These are phyloP conservation scores for Danaus melanippus DNA, from an alignment of 1,140 invertebrate species.

Conservation along the genomic window DNA sequence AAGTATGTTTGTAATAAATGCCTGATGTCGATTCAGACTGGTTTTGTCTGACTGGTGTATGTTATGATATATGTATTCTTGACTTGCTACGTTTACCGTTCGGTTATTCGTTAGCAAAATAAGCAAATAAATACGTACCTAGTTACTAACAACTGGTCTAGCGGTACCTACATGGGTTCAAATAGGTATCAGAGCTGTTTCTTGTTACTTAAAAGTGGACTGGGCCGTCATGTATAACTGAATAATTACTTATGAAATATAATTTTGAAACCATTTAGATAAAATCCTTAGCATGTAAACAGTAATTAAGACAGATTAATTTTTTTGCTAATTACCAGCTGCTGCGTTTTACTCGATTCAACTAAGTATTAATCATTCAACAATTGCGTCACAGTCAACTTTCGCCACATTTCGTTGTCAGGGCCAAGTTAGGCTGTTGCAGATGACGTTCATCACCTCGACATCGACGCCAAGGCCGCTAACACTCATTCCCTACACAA, in stretches of 20 bases:
- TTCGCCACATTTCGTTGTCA: slow-evolving; percentile 64
- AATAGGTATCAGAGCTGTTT: no score
- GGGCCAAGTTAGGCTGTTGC: slow-evolving; percentile 34
- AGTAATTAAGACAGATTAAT: neutral
- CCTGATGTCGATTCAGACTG: slow-evolving; percentile 6
- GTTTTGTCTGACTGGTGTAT: slow-evolving; percentile 17
- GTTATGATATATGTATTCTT: slow-evolving; percentile 13
- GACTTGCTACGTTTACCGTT: slow-evolving; percentile 46
- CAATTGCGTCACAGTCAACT: slow-evolving; percentile 47
- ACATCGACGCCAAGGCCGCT: slow-evolving; percentile 33
- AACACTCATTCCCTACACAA: slow-evolving; percentile 7
- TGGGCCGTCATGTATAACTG: no score
- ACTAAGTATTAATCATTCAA: slow-evolving; percentile 31
- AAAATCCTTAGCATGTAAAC: no score
- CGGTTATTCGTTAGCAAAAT: slow-evolving; percentile 33
- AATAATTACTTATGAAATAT: no score
- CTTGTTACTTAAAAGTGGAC: no score
- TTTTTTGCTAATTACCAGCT: slow-evolving; percentile 20
- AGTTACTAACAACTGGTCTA: slow-evolving; percentile 20
- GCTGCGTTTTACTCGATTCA: slow-evolving; percentile 22
- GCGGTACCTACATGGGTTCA: slow-evolving; percentile 19
- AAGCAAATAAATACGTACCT: slow-evolving; percentile 29
- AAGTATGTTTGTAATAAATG: no score
- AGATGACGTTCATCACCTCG: slow-evolving; percentile 39
- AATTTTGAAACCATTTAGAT: no score